Evolutionary conservation across 2,113 vertebrate species (phyloP).

Genomic region (Planiliza haematocheilus): DNA sequence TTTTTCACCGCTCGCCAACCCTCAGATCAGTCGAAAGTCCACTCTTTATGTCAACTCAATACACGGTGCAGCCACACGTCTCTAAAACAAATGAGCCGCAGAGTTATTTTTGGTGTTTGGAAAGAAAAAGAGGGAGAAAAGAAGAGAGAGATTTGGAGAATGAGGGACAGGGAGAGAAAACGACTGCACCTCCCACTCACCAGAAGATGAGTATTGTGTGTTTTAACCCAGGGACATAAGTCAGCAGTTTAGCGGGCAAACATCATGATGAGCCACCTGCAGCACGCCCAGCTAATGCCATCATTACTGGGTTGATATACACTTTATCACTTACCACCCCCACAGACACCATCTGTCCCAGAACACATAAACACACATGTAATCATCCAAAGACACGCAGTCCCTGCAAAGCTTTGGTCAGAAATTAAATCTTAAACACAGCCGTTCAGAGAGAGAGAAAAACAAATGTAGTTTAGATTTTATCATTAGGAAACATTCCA

Average conservation of each 20-base stretch:
- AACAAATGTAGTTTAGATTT: conserved; percentile 18
- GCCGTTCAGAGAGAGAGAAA: conserved; percentile 21
- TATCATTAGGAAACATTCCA: conserved; percentile 31
- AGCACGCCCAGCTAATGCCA: conserved; percentile 64
- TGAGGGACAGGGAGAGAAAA: conserved; percentile 6
- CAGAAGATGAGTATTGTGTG: conserved; percentile 42
- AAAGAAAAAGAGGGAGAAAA: conserved; percentile 6
- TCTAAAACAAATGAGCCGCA: conserved; percentile 31
- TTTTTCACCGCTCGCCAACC: conserved; percentile 5
- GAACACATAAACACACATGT: conserved; percentile 36
- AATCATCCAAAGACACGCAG: conserved; percentile 37
- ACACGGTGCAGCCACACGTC: neutral
- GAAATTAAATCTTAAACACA: conserved; percentile 41
- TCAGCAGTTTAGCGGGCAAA: conserved; percentile 65
- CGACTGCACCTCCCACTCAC: conserved; percentile 38
- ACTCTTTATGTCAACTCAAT: conserved; percentile 44
- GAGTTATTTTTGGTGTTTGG: neutral
- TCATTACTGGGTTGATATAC: conserved; percentile 56
- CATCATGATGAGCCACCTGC: conserved; percentile 61
- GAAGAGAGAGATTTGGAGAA: neutral
- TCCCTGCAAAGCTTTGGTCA: conserved; percentile 21
- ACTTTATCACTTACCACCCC: conserved; percentile 62
- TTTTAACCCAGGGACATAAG: conserved; percentile 59
- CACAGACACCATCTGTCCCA: conserved; percentile 58
- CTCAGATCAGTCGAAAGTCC: conserved; percentile 18